Base-by-base conservation (phyloP, 2,797 vertebrate species). In the Geotrypetes seraphini region DNA sequence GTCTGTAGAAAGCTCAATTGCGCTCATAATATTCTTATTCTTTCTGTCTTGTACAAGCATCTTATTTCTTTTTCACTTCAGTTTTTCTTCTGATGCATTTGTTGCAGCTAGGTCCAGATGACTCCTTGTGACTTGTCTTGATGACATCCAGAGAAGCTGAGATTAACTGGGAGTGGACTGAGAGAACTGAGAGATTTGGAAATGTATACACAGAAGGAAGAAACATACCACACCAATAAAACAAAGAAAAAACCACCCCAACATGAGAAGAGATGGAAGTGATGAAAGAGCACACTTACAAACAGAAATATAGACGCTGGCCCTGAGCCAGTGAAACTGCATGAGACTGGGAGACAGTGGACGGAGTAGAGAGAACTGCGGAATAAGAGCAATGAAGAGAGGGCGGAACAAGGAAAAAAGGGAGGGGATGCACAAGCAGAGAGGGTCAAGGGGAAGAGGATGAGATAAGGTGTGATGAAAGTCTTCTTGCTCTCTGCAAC, bases 401-500 rank as follows among this genome's bases (percentile, higher is more conserved):
- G 30, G 41, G 40, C 49, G 41, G 17, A 30, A 32, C 27, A 33
- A 30, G 16, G 33, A 4, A 12, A 31, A 12, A 40, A 23, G 39
- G 47, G 49, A 54, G 51, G 43, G 33, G 31, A 33, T 19, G n/a
- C 19, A 29, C 29, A 31, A 32, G 22, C 30, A 28, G 22, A 43
- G 28, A 33, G 36, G 23, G 39, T 43, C 27, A 33, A 42, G 37
- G 30, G 37, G 14, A 16, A 22, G 13, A 37, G 29, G 44, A 29
- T 43, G 25, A 16, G 45, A 32, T 39, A 43, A 47, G 33, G 44
- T 28, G 31, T 31, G 8, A 11, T 13, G 19, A 40, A 19, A 37
- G 36, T 29, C 21, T 27, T 32, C 31, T 38, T 18, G 39, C 33
- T 17, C 26, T 50, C 43, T 13, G 23, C 14, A n/a, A 25, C 53